phyloP scores from a whole-genome alignment of 2,888 invertebrate genomes.

The Apodemia duryi region DNA sequence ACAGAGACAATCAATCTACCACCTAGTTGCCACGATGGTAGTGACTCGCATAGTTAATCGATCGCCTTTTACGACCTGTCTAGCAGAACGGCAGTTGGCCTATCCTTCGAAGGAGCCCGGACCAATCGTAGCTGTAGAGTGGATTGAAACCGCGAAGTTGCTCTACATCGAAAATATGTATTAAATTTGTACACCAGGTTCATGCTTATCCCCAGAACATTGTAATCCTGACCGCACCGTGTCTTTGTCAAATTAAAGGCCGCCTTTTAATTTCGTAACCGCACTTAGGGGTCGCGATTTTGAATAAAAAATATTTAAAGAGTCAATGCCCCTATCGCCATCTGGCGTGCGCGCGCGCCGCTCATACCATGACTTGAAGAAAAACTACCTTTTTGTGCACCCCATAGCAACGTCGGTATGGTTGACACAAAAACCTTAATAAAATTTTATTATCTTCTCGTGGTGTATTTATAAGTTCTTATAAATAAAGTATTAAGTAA shows the following conservation, averaged over 20 bases:
- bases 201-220: background rate
- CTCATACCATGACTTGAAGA: conserved; percentile 25
- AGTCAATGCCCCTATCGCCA: conserved; percentile 70
- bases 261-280: conserved; percentile 52
- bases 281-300: conserved; percentile 70
- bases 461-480: too few species aligned
- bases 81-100: too few species aligned
- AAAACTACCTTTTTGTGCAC: conserved; percentile 43
- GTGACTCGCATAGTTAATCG: too few species aligned
- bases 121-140: too few species aligned
- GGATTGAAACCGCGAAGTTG: too few species aligned
- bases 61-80: too few species aligned
- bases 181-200: background rate
- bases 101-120: too few species aligned
- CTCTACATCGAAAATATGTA: background rate
- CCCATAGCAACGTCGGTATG: conserved; percentile 43
- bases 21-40: too few species aligned
- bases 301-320: conserved; percentile 53
- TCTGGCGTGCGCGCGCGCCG: conserved; percentile 62
- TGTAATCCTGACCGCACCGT: conserved; percentile 42
- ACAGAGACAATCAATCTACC: too few species aligned
- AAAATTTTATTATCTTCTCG: too few species aligned
- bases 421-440: background rate
- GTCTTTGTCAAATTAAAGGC: conserved; percentile 55
- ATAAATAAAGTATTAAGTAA: too few species aligned